phyloP scores from a whole-genome alignment of 1,140 invertebrate species.

The Anoplophora glabripennis region DNA sequence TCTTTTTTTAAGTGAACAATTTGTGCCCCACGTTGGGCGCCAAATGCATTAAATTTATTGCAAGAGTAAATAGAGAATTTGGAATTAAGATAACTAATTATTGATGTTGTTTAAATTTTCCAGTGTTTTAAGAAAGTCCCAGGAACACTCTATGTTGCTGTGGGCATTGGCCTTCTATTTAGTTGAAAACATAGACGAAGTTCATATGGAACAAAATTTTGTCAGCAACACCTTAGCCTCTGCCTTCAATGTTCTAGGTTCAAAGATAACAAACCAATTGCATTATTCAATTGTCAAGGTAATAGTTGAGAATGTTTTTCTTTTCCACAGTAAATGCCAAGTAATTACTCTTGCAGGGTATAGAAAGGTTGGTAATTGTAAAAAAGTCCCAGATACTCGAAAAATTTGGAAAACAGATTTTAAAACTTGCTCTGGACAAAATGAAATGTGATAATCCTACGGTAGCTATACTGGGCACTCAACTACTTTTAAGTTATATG shows the following conservation, averaged over 20 bases:
- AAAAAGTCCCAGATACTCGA: conserved; percentile 56
- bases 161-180: conserved; percentile 71
- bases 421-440: conserved; percentile 71
- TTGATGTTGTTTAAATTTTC: conserved; percentile 21
- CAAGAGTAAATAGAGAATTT: no score
- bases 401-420: conserved; percentile 65
- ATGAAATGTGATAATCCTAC: conserved; percentile 66
- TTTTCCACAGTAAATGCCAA: background rate
- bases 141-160: conserved; percentile 63
- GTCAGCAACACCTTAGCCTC: conserved; percentile 49
- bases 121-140: conserved; percentile 56
- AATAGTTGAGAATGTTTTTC: conserved; percentile 6
- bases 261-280: conserved; percentile 47
- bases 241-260: conserved; percentile 48
- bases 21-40: conserved; percentile 15
- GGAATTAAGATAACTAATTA: no score
- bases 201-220: conserved; percentile 48
- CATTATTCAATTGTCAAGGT: conserved; percentile 54
- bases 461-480: conserved; percentile 66
- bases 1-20: conserved; percentile 10
- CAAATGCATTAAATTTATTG: background rate
- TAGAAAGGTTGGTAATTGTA: conserved; percentile 68
- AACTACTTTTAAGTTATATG: conserved; percentile 76
- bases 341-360: conserved; percentile 61
- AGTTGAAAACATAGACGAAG: conserved; percentile 58